These are phyloP conservation scores for Heliconius melpomene DNA, from an alignment of 1,140 invertebrate species.

Conservation along the genomic window DNA sequence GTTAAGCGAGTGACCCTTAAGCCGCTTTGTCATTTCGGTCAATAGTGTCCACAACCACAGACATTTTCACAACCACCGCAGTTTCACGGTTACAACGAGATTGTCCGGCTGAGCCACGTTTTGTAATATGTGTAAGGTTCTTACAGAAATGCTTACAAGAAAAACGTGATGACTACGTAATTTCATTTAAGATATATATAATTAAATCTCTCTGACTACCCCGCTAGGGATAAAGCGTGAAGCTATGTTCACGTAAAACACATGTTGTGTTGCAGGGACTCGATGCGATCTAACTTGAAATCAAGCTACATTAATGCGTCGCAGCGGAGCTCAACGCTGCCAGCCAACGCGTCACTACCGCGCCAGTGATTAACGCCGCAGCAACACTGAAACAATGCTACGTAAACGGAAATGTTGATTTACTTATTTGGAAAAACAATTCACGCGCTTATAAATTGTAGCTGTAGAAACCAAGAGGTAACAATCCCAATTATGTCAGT, in stretches of 20 bases:
- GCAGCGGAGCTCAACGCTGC: slow-evolving; percentile 87
- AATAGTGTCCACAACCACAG: too few relatives aligned
- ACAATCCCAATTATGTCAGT: background rate
- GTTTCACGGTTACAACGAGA: too few relatives aligned
- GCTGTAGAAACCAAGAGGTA: background rate
- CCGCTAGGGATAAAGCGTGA: too few relatives aligned
- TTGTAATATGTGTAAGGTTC: too few relatives aligned
- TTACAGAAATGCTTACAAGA: too few relatives aligned
- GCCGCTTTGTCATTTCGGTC: too few relatives aligned
- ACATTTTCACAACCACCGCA: too few relatives aligned
- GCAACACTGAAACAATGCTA: background rate
- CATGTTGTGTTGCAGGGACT: slow-evolving; percentile 82
- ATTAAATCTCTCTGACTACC: too few relatives aligned
- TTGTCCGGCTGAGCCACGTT: too few relatives aligned
- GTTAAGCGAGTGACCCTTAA: too few relatives aligned
- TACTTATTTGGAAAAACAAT: background rate
- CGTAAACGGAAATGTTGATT: slow-evolving; percentile 12
- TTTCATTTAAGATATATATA: too few relatives aligned
- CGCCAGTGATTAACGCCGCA: slow-evolving; percentile 52
- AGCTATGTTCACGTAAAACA: background rate
- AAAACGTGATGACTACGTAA: too few relatives aligned
- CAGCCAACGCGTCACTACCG: slow-evolving; percentile 80
- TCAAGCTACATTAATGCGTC: slow-evolving; percentile 85
- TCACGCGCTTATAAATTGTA: background rate
- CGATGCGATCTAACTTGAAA: slow-evolving; percentile 87